Conservation (phyloP, 2,113 vertebrate genomes). For the Pomatostomus ruficeps region DNA sequence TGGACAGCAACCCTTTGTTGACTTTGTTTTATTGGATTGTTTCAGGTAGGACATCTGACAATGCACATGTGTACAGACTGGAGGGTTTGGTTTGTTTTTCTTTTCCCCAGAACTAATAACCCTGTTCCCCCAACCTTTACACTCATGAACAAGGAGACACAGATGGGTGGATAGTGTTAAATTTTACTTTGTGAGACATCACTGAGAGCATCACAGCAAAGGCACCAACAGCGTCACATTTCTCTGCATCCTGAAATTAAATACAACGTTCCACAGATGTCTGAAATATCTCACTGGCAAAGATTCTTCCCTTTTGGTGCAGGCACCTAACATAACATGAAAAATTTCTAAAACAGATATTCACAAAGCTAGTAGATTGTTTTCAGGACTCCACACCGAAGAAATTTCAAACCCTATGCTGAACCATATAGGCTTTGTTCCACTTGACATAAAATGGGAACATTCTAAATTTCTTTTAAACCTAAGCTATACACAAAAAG, state of each 20-base stretch:
- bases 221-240: accelerated
- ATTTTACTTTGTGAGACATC: background rate
- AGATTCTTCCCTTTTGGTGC: background rate
- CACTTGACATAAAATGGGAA: background rate
- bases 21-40: background rate
- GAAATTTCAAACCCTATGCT: background rate
- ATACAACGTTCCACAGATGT: background rate
- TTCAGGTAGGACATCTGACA: background rate
- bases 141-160: background rate
- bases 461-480: background rate
- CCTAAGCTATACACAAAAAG: background rate
- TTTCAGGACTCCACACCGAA: background rate
- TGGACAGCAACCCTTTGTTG: background rate
- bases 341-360: background rate
- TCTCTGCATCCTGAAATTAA: background rate
- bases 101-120: background rate
- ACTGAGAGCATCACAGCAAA: background rate
- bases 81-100: background rate
- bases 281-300: background rate
- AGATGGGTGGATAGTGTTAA: accelerated
- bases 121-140: background rate
- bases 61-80: background rate
- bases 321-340: background rate
- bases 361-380: background rate
- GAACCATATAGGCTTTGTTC: background rate